Base-by-base conservation (phyloP, 2,797 vertebrate genomes). In the Arrhamphus sclerolepis region DNA sequence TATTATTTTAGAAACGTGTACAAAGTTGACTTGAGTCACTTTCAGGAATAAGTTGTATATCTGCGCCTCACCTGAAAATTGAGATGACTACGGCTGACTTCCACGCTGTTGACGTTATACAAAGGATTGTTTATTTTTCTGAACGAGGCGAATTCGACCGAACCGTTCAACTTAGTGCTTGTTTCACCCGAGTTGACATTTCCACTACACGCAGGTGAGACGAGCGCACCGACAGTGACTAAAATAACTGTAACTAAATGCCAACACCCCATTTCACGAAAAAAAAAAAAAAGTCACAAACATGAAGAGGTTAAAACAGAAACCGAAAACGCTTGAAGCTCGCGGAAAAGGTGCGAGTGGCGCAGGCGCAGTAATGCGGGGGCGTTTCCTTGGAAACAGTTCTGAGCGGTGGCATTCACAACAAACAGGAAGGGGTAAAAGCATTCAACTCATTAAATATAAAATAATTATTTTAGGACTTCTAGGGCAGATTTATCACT, bases 41-140 rank as follows among this genome's bases (percentile, higher is more conserved):
- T n/a, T 0, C 1, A 19, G n/a, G n/a, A n/a, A n/a, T n/a, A n/a
- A n/a, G n/a, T n/a, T n/a, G n/a, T n/a, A n/a, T n/a, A 46, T 0
- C 0, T 16, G 5, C 13, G 10, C 2, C 67, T 31, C 66, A 89
- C 89, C 87, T 84, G 74, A n/a, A 86, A 78, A 24, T 24, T 39
- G 5, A 59, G 20, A 2, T 6, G 70, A 11, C 81, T 72, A 0
- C 24, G 73, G 11, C 31, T n/a, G n/a, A 72, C 70, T n/a, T 81
- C 76, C 6, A 60, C 77, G 19, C 71, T 20, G 72, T 14, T 38
- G 26, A 42, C 62, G 2, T 70, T 62, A 50, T 71, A 80, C 0
- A 0, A 3, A 39, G 81, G 78, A 13, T 46, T 8, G 53, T 80
- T 79, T 17, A 18, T 17, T 2, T 62, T 40, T 22, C 21, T 76